Evolutionary conservation across 1,140 invertebrate species (phyloP), one percentile per base, ranked within the genome.

Genomic region (Colletes latitarsis): DNA sequence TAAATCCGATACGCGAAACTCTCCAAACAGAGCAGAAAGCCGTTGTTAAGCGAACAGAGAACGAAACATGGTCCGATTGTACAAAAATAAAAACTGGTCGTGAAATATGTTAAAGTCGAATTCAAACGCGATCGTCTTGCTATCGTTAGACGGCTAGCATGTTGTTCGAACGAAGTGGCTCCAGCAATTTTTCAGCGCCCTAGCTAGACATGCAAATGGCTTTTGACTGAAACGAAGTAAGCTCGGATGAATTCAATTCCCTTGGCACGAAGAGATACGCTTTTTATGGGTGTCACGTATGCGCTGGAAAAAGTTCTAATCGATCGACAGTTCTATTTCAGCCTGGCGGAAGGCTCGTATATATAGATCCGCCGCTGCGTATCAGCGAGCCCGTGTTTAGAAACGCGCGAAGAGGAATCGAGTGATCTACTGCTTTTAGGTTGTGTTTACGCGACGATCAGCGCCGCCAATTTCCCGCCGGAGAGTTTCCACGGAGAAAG

Each of bases 391-490:
- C 63, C 43, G 81, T 82, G 84, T 87, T 86, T 86, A 82, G 82
- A 82, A 87, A 83, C 46, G 77, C 78, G 70, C 81, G 75, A 87
- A 72, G 81, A 86, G 81, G 77, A 83, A 77, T 69, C 81, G 85
- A 62, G 84, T 87, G 84, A 87, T 87, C 84, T 86, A 87, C 84
- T 83, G 85, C 84, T 87, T 87, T 87, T 82, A 87, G 85, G 85
- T 76, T 81, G 58, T 87, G 85, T 87, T 87, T 87, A 87, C 86
- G 86, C 74, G 86, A 69, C 85, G 85, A 87, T 86, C 85, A 83
- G 77, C 62, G 86, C 86, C 85, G 85, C 85, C 85, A 86, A 86
- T 87, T 84, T 84, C 62, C 72, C 76, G 63, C 39, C 67, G 55
- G 41, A 58, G 64, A 81, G 77, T 67, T 82, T 86, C 64, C 83